phyloP scores from a whole-genome alignment of 2,888 invertebrate genomes.

The Prenolepis imparis region DNA sequence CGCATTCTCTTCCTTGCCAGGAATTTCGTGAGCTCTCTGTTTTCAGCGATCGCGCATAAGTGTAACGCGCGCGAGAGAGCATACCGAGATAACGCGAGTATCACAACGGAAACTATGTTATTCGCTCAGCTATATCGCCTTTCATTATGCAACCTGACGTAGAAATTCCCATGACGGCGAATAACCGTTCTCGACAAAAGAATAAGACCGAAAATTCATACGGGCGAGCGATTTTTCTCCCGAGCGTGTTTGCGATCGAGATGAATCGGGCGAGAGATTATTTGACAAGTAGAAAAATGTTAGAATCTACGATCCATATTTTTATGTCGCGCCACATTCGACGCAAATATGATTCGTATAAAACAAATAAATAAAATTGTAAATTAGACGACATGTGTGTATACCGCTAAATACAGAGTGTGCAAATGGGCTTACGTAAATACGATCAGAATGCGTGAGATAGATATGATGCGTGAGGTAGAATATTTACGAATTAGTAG shows the following conservation, averaged over 20 bases:
- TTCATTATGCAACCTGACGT: conserved; percentile 39
- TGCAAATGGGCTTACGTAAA: background rate
- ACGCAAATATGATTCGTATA: background rate
- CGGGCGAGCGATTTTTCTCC: background rate
- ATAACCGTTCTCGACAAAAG: conserved; percentile 25
- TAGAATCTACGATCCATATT: background rate
- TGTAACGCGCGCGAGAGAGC: background rate
- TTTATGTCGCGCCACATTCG: background rate
- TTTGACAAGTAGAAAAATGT: conserved; percentile 5
- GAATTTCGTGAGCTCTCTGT: conserved; percentile 14
- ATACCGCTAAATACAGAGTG: background rate
- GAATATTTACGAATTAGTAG: conserved; percentile 35
- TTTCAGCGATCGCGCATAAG: conserved; percentile 32
- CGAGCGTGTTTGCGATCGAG: background rate
- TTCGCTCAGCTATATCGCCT: conserved; percentile 29
- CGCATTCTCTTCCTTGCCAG: background rate
- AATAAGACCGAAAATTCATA: conserved; percentile 42
- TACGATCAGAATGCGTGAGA: conserved; percentile 6
- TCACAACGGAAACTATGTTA: conserved; percentile 20
- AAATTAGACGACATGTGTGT: background rate
- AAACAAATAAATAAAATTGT: background rate
- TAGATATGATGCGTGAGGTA: conserved; percentile 15
- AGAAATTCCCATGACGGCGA: conserved; percentile 41
- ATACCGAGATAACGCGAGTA: conserved; percentile 40
- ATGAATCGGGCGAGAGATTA: background rate